Evolutionary conservation across 1,140 invertebrate species (phyloP).

Genomic region (Cotesia glomerata): DNA sequence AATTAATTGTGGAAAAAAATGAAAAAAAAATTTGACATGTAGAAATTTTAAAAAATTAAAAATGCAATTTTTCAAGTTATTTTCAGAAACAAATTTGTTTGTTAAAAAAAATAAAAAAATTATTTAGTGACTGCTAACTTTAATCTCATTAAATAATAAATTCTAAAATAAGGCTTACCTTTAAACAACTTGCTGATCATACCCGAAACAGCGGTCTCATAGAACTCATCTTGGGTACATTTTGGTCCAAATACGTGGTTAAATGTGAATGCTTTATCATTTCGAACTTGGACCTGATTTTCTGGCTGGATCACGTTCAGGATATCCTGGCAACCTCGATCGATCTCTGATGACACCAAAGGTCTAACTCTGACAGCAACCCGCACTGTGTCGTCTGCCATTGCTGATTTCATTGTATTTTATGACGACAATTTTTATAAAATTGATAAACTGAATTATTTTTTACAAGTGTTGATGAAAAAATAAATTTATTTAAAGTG

Average conservation of each 20-base stretch:
- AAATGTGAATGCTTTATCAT: constrained; percentile 83
- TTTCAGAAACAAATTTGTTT: too few species aligned
- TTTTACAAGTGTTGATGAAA: too few species aligned
- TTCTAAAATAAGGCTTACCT: constrained; percentile 67
- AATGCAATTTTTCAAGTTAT: too few species aligned
- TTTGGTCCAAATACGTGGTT: constrained; percentile 83
- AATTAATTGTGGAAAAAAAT: too few species aligned
- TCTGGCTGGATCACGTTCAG: constrained; percentile 68
- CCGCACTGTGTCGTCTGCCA: constrained; percentile 64
- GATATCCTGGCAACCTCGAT: constrained; percentile 72
- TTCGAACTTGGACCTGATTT: constrained; percentile 76
- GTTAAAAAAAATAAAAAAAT: too few species aligned
- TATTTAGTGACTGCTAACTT: too few species aligned
- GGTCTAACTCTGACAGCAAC: constrained; percentile 85
- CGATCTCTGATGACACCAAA: constrained; percentile 73
- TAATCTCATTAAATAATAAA: too few species aligned
- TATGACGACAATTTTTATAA: too few species aligned
- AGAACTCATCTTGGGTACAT: constrained; percentile 76
- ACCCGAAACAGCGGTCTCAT: constrained; percentile 75
- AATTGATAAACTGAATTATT: too few species aligned
- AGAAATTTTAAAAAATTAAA: too few species aligned
- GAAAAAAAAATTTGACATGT: too few species aligned
- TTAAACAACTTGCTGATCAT: constrained; percentile 83
- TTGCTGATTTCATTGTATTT: constrained; percentile 13
- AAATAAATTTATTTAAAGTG: too few species aligned